Evolutionary conservation across 2,888 invertebrate species (phyloP).

Genomic region (Coenonympha glycerion): DNA sequence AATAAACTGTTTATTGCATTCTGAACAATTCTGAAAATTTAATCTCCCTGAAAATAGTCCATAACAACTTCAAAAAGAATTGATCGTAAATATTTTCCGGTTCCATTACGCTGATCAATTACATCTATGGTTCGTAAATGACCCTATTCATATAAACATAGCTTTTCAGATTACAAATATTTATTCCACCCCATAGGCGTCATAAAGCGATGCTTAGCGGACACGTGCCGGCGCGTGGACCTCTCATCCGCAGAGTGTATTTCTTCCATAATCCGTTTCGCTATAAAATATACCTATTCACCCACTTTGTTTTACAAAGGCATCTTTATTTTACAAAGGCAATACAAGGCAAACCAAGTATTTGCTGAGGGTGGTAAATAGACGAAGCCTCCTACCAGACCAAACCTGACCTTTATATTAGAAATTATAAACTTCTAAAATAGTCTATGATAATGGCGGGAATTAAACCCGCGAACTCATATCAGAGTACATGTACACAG

Average conservation of each 20-base stretch:
- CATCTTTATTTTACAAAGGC: too few relatives aligned
- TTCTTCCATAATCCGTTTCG: slow-evolving; percentile 15
- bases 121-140: slow-evolving; percentile 29
- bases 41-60: too few relatives aligned
- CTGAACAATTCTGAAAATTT: too few relatives aligned
- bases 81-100: slow-evolving; percentile 25
- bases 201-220: slow-evolving; percentile 32
- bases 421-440: too few relatives aligned
- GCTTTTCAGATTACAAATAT: slow-evolving; percentile 58
- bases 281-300: slow-evolving; percentile 1
- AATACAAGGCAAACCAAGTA: too few relatives aligned
- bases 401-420: too few relatives aligned
- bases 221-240: slow-evolving; percentile 61
- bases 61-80: slow-evolving; percentile 19
- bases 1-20: too few relatives aligned
- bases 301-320: background rate
- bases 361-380: too few relatives aligned
- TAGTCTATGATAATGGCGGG: too few relatives aligned
- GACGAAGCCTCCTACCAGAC: too few relatives aligned
- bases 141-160: slow-evolving; percentile 47
- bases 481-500: too few relatives aligned
- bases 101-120: slow-evolving; percentile 25
- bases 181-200: slow-evolving; percentile 40
- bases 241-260: slow-evolving; percentile 26
- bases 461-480: too few relatives aligned